Conservation (phyloP, 2,888 invertebrate species). For the Phrixothrix hirtus region DNA sequence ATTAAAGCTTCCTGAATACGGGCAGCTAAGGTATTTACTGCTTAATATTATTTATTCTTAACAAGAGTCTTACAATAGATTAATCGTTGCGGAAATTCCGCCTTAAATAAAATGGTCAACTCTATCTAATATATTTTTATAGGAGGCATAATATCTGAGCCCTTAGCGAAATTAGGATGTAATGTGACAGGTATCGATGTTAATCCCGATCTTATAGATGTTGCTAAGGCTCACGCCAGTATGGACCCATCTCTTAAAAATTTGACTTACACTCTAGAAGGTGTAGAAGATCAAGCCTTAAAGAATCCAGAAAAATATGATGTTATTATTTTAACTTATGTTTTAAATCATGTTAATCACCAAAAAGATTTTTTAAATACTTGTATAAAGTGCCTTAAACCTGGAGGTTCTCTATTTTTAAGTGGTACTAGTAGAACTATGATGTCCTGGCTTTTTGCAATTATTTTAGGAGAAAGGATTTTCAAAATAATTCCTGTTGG, state of each 20-base stretch:
- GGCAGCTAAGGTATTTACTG: too few relatives aligned
- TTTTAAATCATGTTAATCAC: background rate
- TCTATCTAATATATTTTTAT: too few relatives aligned
- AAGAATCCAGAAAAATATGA: background rate
- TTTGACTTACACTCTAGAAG: background rate
- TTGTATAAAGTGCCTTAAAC: too few relatives aligned
- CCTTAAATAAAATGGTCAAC: too few relatives aligned
- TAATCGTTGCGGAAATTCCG: too few relatives aligned
- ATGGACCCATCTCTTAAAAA: background rate
- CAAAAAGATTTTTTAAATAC: background rate
- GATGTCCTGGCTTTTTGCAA: slow-evolving; percentile 68
- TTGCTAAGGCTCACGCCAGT: background rate
- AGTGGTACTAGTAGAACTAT: slow-evolving; percentile 68
- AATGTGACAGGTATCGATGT: background rate
- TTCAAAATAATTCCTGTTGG: slow-evolving; percentile 76
- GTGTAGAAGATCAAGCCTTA: background rate
- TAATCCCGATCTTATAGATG: background rate
- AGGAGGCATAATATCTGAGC: too few relatives aligned
- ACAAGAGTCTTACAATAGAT: too few relatives aligned
- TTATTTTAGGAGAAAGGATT: slow-evolving; percentile 78
- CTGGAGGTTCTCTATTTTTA: slow-evolving; percentile 58
- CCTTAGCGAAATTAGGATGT: too few relatives aligned
- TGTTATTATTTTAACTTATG: background rate
- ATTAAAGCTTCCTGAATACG: too few relatives aligned
- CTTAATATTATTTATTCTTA: too few relatives aligned